Conservation (phyloP, 2,797 vertebrate species). For the Anguilla marmorata region DNA sequence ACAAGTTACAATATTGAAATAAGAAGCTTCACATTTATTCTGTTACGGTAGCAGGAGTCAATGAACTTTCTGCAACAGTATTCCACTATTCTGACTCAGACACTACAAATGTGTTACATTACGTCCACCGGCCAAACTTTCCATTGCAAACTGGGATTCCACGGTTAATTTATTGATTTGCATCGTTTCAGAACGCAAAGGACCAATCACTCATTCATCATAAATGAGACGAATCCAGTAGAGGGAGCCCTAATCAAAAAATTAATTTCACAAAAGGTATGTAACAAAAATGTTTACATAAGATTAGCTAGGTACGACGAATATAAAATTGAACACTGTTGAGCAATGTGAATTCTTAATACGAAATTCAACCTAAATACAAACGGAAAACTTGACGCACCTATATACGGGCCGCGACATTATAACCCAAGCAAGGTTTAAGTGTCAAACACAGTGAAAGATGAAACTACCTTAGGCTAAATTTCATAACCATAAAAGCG, state of each 20-base stretch:
- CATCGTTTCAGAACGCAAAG: conserved; percentile 32
- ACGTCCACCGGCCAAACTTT: neutral
- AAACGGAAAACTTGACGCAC: neutral
- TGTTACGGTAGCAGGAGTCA: neutral
- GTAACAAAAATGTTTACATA: conserved; percentile 14
- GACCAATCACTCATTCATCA: neutral
- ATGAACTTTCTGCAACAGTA: neutral
- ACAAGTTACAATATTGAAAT: conserved; percentile 1
- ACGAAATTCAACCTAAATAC: neutral
- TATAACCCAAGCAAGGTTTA: neutral
- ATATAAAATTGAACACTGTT: neutral
- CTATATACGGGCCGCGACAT: too few species aligned
- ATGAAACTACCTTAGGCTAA: neutral
- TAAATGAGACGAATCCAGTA: conserved; percentile 57
- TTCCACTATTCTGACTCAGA: neutral
- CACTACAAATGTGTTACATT: neutral
- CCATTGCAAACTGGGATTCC: neutral
- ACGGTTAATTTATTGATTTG: neutral
- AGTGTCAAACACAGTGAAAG: neutral
- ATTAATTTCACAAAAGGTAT: conserved; percentile 45
- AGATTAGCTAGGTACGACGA: neutral
- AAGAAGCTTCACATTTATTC: neutral
- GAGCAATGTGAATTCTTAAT: neutral
- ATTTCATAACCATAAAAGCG: neutral
- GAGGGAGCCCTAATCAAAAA: conserved; percentile 72